A percentile compares a stretch with the other conserved stretches of the same genome.
Conservation (phyloP, 37 sponge, comb jelly and placozoan genomes). For the Petrosia ficiformis region DNA sequence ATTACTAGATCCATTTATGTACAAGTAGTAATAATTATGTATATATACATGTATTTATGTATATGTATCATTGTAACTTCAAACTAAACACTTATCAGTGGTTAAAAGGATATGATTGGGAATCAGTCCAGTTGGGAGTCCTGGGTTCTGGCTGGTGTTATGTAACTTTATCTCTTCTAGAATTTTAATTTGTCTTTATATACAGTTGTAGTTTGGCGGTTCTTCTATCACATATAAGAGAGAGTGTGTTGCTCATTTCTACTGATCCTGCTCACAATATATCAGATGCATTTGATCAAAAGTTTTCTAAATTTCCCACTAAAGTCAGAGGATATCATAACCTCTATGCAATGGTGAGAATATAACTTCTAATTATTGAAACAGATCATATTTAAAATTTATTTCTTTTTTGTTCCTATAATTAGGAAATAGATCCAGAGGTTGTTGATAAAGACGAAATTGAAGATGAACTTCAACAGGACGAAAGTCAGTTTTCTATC, state of each 20-base stretch:
- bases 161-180: too few species aligned
- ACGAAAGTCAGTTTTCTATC: not conserved
- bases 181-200: too few species aligned
- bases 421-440: constrained; percentile 80
- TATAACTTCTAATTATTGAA: not conserved
- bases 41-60: too few species aligned
- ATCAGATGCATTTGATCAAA: constrained; percentile 97
- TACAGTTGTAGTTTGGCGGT: constrained; percentile 90
- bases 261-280: constrained; percentile 99
- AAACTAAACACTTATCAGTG: too few species aligned
- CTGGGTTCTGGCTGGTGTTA: too few species aligned
- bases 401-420: not conserved
- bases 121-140: too few species aligned
- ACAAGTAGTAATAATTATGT: too few species aligned
- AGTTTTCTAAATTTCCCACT: constrained; percentile 84
- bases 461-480: constrained; percentile 18
- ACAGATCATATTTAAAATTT: not conserved
- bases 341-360: constrained; percentile 92
- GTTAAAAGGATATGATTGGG: too few species aligned
- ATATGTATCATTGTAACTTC: too few species aligned
- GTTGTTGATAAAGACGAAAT: constrained; percentile 71
- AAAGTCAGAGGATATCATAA: constrained; percentile 73
- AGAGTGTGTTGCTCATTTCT: constrained; percentile 88
- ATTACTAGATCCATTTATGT: too few species aligned
- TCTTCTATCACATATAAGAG: constrained; percentile 64